Evolutionary conservation across 23 tunicate species (phyloP).

Genomic region (Styela plicata): DNA sequence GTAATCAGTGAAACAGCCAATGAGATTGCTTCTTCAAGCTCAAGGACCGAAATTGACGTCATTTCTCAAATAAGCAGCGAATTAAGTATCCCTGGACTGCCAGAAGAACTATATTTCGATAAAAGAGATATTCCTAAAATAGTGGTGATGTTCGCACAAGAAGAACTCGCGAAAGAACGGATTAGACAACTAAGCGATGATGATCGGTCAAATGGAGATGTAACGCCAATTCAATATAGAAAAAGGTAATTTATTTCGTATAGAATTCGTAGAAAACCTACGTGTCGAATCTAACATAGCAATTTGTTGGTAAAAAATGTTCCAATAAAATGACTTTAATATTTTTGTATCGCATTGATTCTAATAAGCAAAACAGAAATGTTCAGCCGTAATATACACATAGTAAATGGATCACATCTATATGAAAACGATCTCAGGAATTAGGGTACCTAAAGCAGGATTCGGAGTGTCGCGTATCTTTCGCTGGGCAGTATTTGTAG

Average conservation of each 20-base stretch:
- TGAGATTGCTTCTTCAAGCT: background rate
- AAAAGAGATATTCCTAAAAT: slow-evolving; percentile 10
- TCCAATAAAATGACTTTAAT: too few relatives aligned
- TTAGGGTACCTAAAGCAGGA: too few relatives aligned
- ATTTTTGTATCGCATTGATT: too few relatives aligned
- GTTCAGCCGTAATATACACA: too few relatives aligned
- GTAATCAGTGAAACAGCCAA: background rate
- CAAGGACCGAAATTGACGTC: background rate
- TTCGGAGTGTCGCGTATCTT: too few relatives aligned
- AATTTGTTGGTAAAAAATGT: too few relatives aligned
- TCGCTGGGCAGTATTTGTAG: too few relatives aligned
- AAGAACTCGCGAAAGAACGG: slow-evolving; percentile 18
- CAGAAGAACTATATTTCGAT: slow-evolving; percentile 16
- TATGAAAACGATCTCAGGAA: too few relatives aligned
- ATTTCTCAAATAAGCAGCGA: slow-evolving; percentile 3
- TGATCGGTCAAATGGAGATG: background rate
- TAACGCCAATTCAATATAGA: background rate
- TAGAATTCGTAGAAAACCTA: too few relatives aligned
- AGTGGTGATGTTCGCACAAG: slow-evolving; percentile 17
- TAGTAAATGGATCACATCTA: too few relatives aligned
- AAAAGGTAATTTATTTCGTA: background rate
- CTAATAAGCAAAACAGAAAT: too few relatives aligned
- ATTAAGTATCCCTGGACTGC: slow-evolving; percentile 7
- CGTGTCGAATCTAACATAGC: too few relatives aligned
- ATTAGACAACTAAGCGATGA: background rate